phyloP scores from a whole-genome alignment of 2,888 invertebrate species.

The Polyommatus icarus region DNA sequence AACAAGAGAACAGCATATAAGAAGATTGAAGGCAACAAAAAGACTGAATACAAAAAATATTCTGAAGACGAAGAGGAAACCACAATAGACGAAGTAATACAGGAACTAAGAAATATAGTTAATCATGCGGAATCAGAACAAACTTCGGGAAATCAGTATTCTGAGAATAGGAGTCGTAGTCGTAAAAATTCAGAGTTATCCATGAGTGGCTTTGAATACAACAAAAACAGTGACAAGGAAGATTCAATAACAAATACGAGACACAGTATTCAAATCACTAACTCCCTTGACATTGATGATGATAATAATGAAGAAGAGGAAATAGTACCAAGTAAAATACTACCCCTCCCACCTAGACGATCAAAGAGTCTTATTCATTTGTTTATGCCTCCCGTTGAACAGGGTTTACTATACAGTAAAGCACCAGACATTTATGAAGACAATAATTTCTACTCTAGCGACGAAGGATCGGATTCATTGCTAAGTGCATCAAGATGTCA shows the following conservation, averaged over 20 bases:
- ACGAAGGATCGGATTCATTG: slow-evolving; percentile 86
- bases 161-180: slow-evolving; percentile 61
- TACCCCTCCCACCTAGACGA: slow-evolving; percentile 90
- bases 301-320: slow-evolving; percentile 81
- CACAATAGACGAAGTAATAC: slow-evolving; percentile 93
- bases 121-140: slow-evolving; percentile 90
- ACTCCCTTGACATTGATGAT: slow-evolving; percentile 73
- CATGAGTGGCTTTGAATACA: slow-evolving; percentile 58
- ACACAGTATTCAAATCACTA: slow-evolving; percentile 74
- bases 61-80: slow-evolving; percentile 87
- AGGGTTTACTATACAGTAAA: slow-evolving; percentile 78
- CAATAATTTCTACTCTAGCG: slow-evolving; percentile 78
- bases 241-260: slow-evolving; percentile 79
- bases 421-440: slow-evolving; percentile 80
- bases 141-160: slow-evolving; percentile 68
- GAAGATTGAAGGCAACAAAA: slow-evolving; percentile 61
- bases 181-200: slow-evolving; percentile 70
- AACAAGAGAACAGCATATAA: slow-evolving; percentile 69
- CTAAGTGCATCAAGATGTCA: slow-evolving; percentile 82
- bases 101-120: slow-evolving; percentile 90
- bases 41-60: slow-evolving; percentile 60
- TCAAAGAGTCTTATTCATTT: slow-evolving; percentile 86
- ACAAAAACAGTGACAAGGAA: slow-evolving; percentile 67
- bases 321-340: slow-evolving; percentile 87
- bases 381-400: slow-evolving; percentile 82